Conservation (phyloP, 2,888 invertebrate genomes). For the Sipha maydis region DNA sequence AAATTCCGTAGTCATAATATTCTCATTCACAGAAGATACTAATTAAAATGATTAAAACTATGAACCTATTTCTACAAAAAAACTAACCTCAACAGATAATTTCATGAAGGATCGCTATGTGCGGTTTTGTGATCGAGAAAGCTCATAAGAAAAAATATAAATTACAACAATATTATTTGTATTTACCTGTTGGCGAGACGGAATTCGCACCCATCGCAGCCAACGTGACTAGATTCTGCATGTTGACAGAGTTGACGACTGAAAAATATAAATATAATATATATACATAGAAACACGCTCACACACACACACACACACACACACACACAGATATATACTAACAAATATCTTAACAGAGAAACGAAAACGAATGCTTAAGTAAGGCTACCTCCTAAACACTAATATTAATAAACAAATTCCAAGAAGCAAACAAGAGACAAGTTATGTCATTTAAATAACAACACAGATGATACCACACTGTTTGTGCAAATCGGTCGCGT, state of each 20-base stretch:
- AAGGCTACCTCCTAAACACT: background rate
- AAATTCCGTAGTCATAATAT: too few relatives aligned
- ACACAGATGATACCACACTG: background rate
- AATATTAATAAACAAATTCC: background rate
- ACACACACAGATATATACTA: too few relatives aligned
- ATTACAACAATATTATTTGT: background rate
- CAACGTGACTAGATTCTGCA: slow-evolving; percentile 91
- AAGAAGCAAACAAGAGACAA: background rate
- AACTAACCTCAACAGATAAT: too few relatives aligned
- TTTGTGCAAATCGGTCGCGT: background rate
- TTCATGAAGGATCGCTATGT: background rate
- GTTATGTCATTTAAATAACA: background rate
- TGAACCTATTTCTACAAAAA: too few relatives aligned
- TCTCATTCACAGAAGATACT: too few relatives aligned
- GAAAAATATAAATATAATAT: background rate
- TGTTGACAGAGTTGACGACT: slow-evolving; percentile 76
- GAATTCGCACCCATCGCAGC: slow-evolving; percentile 77
- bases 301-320: too few relatives aligned
- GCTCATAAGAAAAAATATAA: slow-evolving; percentile 19
- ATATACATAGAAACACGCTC: too few relatives aligned
- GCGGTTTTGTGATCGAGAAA: slow-evolving; percentile 29
- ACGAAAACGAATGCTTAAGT: background rate
- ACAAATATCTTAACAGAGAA: too few relatives aligned
- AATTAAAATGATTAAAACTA: too few relatives aligned
- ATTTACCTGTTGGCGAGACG: slow-evolving; percentile 70